Conservation (phyloP, 2,888 invertebrate species). For the Autographa gamma region DNA sequence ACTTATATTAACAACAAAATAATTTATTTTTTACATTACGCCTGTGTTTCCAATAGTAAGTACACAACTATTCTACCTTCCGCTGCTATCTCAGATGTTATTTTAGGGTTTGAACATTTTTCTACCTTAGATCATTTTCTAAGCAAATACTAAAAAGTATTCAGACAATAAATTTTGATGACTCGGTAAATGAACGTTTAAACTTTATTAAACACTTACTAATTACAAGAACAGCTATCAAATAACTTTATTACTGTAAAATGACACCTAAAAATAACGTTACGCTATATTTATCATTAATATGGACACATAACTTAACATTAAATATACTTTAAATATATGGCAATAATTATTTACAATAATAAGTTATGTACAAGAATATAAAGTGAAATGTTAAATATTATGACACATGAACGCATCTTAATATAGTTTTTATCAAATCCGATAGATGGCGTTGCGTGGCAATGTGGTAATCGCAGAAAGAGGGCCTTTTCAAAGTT, state of each 20-base stretch:
- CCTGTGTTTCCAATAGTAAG: background rate
- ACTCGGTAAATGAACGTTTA: background rate
- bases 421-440: constrained; percentile 8
- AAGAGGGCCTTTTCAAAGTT: background rate
- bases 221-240: too few species aligned
- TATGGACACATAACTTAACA: constrained; percentile 47
- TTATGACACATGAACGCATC: constrained; percentile 3
- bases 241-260: constrained; percentile 18
- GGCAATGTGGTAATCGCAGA: background rate
- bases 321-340: constrained; percentile 41
- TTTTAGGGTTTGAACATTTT: background rate
- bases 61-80: background rate
- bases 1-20: constrained; percentile 47
- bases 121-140: background rate
- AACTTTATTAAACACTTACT: background rate
- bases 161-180: background rate
- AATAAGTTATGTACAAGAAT: background rate
- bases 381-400: background rate
- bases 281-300: constrained; percentile 19
- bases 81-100: background rate
- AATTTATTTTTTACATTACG: constrained; percentile 35
- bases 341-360: constrained; percentile 49
- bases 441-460: constrained; percentile 38
- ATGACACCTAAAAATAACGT: constrained; percentile 6
- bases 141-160: background rate